Evolutionary conservation across 2,888 invertebrate species (phyloP).

Genomic region (Automeris io): DNA sequence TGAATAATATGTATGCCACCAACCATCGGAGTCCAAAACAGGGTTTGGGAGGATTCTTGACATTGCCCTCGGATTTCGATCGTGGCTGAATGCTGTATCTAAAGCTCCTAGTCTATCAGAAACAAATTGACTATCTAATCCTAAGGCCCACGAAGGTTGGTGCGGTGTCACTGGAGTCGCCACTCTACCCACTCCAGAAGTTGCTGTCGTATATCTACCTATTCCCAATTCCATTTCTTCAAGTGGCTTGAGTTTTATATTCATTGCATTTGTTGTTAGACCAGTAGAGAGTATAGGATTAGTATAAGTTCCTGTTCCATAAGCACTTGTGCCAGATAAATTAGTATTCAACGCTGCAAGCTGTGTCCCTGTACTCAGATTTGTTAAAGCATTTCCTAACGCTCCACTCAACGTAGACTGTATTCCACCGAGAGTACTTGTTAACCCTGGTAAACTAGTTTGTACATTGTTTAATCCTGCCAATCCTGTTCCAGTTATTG

Average conservation of each 20-base stretch:
- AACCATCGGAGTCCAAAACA: constrained; percentile 68
- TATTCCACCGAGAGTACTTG: constrained; percentile 59
- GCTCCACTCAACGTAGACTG: constrained; percentile 61
- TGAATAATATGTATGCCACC: constrained; percentile 21
- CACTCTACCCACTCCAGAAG: constrained; percentile 65
- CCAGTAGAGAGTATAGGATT: constrained; percentile 79
- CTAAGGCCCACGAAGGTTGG: constrained; percentile 77
- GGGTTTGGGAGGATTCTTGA: constrained; percentile 71
- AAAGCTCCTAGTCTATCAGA: constrained; percentile 75
- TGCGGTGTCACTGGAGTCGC: constrained; percentile 81
- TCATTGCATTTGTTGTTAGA: constrained; percentile 77
- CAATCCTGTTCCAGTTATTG: constrained; percentile 65
- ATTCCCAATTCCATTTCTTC: constrained; percentile 84
- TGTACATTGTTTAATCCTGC: constrained; percentile 63
- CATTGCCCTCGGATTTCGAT: constrained; percentile 76
- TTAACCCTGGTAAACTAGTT: constrained; percentile 60
- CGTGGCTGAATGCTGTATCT: constrained; percentile 76
- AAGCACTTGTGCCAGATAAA: constrained; percentile 50
- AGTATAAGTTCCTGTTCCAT: constrained; percentile 77
- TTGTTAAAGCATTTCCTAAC: constrained; percentile 58
- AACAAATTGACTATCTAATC: constrained; percentile 78
- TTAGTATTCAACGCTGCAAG: constrained; percentile 61
- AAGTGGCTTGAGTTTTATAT: constrained; percentile 82
- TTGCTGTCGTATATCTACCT: constrained; percentile 71
- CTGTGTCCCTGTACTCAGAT: constrained; percentile 58